Evolutionary conservation across 1,140 invertebrate genomes (phyloP).

Genomic region (Sminthurinus signatus): DNA sequence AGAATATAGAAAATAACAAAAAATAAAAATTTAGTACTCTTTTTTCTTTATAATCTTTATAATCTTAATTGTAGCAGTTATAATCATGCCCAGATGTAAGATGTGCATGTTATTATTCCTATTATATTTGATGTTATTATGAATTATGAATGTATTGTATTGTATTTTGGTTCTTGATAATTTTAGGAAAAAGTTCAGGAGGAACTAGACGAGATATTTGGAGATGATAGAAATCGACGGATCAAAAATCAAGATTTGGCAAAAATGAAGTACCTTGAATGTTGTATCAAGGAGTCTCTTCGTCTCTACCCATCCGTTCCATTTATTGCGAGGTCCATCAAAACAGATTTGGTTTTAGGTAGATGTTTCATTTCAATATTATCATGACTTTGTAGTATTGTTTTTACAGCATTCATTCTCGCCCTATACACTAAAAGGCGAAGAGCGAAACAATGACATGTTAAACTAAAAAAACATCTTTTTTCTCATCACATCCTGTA

Average conservation of each 20-base stretch:
- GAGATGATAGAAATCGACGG: slow-evolving; percentile 36
- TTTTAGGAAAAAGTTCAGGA: slow-evolving; percentile 41
- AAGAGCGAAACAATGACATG: too few relatives aligned
- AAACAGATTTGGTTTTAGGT: slow-evolving; percentile 33
- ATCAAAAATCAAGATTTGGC: slow-evolving; percentile 49
- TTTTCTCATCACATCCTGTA: too few relatives aligned
- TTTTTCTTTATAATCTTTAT: slow-evolving; percentile 57
- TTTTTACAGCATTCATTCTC: too few relatives aligned
- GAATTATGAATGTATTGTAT: neutral
- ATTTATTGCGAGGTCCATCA: slow-evolving; percentile 48
- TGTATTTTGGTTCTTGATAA: neutral
- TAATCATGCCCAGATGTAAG: slow-evolving; percentile 74
- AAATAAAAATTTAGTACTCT: too few relatives aligned
- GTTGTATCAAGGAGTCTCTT: slow-evolving; percentile 57
- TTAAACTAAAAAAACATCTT: too few relatives aligned
- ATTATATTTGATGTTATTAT: slow-evolving; percentile 45
- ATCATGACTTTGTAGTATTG: too few relatives aligned
- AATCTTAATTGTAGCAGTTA: slow-evolving; percentile 40
- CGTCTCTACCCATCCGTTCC: slow-evolving; percentile 59
- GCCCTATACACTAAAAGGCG: too few relatives aligned
- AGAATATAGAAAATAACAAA: slow-evolving; percentile 45
- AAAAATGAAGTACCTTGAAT: slow-evolving; percentile 57
- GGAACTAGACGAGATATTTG: slow-evolving; percentile 45
- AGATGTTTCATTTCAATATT: too few relatives aligned
- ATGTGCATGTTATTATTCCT: slow-evolving; percentile 44